Conservation (phyloP, 2,113 vertebrate genomes). For the Burhinus bistriatus region DNA sequence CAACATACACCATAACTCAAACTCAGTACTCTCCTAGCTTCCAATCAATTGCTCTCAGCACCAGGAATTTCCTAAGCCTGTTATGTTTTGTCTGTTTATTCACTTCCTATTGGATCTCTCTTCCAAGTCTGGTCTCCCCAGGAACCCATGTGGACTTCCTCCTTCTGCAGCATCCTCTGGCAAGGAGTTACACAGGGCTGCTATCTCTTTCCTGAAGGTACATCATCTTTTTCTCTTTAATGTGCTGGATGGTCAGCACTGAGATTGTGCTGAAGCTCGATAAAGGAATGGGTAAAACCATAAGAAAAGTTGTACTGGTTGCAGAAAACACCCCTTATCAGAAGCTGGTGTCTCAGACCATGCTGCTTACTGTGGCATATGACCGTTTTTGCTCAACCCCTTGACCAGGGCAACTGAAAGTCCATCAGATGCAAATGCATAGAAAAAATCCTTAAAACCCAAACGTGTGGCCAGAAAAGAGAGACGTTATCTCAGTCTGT, state of each 20-base stretch:
- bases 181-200: background rate
- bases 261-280: background rate
- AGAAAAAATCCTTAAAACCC: background rate
- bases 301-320: background rate
- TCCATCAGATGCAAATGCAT: background rate
- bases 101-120: background rate
- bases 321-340: background rate
- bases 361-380: background rate
- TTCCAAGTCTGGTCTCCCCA: background rate
- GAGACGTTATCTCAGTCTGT: background rate
- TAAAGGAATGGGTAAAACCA: background rate
- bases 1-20: background rate
- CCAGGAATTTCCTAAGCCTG: background rate
- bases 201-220: background rate
- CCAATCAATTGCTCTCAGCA: background rate
- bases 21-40: background rate
- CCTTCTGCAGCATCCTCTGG: background rate
- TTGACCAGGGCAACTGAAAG: background rate
- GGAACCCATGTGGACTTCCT: accelerated
- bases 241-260: background rate
- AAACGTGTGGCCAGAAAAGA: background rate
- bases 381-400: background rate
- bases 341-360: background rate
- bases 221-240: background rate
- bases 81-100: background rate